A percentile compares a stretch with the other conserved stretches of the same genome.
Evolutionary conservation across 2,888 invertebrate genomes (phyloP).

Genomic region (Tenthredo distinguenda): DNA sequence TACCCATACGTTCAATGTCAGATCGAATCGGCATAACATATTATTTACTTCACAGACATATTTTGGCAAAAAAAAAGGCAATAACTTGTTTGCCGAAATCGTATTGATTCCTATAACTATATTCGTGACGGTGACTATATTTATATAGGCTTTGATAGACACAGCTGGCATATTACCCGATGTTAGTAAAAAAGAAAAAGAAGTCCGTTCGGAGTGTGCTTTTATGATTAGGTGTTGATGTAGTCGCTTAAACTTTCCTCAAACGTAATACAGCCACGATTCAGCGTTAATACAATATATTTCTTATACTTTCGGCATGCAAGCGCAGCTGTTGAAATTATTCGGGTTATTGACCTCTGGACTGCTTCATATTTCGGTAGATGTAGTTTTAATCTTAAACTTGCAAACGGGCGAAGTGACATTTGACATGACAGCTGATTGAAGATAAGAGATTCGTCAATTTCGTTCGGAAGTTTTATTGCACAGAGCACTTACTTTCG

Average conservation of each 20-base stretch:
- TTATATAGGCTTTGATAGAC: neutral
- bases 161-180: neutral
- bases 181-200: neutral
- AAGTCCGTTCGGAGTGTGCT: neutral
- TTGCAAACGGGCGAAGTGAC: neutral
- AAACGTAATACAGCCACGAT: neutral
- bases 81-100: neutral
- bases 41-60: too few relatives aligned
- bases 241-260: neutral
- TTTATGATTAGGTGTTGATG: conserved; percentile 3
- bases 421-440: conserved; percentile 18
- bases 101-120: neutral
- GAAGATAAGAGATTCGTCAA: neutral
- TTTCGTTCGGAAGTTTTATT: neutral
- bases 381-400: conserved; percentile 5
- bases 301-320: neutral
- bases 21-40: too few relatives aligned
- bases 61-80: neutral
- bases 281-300: neutral
- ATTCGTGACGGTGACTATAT: neutral
- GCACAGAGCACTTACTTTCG: too few relatives aligned
- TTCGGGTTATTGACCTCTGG: neutral
- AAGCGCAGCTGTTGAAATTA: neutral
- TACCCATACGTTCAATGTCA: neutral
- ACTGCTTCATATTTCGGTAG: neutral